Percentiles rank a stretch among this genome's conserved stretches.
These are phyloP conservation scores for Rotaria sp. DNA, from an alignment of 2,888 invertebrate genomes.

Conservation along the genomic window DNA sequence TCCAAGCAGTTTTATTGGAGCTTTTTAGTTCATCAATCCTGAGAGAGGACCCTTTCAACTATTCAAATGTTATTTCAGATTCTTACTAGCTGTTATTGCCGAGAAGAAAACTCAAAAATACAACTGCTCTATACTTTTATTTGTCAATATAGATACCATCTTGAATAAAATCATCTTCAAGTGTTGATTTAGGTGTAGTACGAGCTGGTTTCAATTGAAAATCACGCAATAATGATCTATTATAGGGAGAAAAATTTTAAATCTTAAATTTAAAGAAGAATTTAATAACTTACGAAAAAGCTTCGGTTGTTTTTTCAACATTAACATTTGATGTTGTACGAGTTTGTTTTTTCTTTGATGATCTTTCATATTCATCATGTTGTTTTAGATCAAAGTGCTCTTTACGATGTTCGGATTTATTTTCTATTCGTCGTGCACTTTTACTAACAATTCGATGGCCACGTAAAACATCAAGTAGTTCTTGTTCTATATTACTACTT, in stretches of 20 bases:
- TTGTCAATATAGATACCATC: neutral
- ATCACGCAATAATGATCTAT: neutral
- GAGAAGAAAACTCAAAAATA: too few species aligned
- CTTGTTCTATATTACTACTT: neutral
- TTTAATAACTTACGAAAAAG: neutral
- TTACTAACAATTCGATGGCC: neutral
- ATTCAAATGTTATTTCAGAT: too few species aligned
- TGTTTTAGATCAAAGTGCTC: neutral
- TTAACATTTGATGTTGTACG: neutral
- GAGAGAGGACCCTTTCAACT: too few species aligned
- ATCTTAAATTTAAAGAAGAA: too few species aligned
- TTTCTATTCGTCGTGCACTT: neutral
- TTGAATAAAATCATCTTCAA: neutral
- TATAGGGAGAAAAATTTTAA: neutral
- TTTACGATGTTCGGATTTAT: neutral
- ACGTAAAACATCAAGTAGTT: slow-evolving; percentile 7
- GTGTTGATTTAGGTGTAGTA: neutral
- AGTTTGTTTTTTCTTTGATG: neutral
- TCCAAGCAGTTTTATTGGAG: too few species aligned
- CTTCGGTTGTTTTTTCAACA: slow-evolving; percentile 13
- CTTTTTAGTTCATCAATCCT: too few species aligned
- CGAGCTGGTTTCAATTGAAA: neutral
- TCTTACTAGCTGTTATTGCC: too few species aligned
- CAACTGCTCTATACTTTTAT: too few species aligned
- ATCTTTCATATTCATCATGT: neutral